Conservation (phyloP, 2,113 vertebrate species). For the Nematolebias whitei region DNA sequence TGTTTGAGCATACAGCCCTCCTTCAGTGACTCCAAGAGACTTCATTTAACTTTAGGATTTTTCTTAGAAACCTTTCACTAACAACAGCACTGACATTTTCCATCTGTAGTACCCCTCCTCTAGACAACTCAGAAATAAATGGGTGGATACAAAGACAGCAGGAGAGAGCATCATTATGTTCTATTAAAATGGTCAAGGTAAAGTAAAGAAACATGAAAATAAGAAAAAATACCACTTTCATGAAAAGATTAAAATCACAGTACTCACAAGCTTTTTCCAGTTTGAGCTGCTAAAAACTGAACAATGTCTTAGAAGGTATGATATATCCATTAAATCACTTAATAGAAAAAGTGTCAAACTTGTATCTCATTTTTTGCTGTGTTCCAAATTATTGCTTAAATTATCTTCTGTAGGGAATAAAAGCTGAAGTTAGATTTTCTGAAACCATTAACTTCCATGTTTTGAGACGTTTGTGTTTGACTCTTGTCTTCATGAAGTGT, state of each 20-base stretch:
- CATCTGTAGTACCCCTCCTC: not conserved
- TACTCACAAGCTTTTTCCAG: not conserved
- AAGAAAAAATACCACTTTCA: not conserved
- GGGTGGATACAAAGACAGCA: not conserved
- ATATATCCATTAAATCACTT: not conserved
- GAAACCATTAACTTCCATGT: not conserved
- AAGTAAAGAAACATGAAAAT: not conserved
- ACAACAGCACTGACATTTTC: not conserved
- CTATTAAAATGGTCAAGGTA: not conserved
- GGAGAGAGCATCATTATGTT: not conserved
- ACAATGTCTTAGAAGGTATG: not conserved
- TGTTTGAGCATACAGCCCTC: too few species aligned
- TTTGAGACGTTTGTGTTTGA: not conserved
- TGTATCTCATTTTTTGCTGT: too few species aligned
- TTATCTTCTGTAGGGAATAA: not conserved
- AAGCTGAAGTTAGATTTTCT: not conserved
- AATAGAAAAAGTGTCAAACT: too few species aligned
- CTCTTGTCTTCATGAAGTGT: not conserved
- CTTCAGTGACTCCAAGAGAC: too few species aligned
- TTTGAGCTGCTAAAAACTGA: not conserved
- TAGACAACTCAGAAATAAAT: not conserved
- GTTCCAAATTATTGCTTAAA: not conserved
- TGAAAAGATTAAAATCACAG: not conserved
- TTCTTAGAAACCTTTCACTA: not conserved
- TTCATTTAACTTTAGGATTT: not conserved